phyloP scores from a whole-genome alignment of 1,140 invertebrate species.

The Lineus longissimus region DNA sequence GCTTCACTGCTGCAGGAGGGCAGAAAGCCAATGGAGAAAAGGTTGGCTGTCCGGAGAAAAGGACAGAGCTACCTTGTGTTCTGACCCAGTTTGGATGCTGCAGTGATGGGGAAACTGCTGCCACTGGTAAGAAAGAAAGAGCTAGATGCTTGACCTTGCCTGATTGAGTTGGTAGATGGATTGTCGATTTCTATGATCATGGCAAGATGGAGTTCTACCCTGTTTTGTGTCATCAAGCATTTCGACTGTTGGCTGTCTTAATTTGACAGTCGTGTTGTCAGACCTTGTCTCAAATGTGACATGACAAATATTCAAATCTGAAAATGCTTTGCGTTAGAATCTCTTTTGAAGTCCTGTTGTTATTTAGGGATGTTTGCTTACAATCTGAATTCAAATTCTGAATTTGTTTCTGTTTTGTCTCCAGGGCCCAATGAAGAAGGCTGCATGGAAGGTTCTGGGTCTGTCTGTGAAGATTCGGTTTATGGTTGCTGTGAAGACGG shows the following conservation, averaged over 20 bases:
- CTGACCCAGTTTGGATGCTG: constrained; percentile 88
- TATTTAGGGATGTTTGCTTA: too few relatives aligned
- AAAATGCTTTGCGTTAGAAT: too few relatives aligned
- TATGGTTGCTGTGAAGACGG: constrained; percentile 16
- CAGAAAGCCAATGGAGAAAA: constrained; percentile 49
- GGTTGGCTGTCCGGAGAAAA: too few relatives aligned
- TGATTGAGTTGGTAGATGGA: too few relatives aligned
- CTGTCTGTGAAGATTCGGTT: constrained; percentile 17
- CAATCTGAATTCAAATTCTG: too few relatives aligned
- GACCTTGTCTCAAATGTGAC: too few relatives aligned
- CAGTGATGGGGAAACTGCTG: constrained; percentile 76
- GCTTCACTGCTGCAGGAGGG: constrained; percentile 56
- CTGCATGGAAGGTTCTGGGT: constrained; percentile 60
- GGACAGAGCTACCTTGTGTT: neutral
- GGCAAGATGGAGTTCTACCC: constrained; percentile 29
- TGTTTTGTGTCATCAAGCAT: constrained; percentile 41
- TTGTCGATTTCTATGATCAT: too few relatives aligned
- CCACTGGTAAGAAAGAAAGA: constrained; percentile 64
- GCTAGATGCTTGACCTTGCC: too few relatives aligned
- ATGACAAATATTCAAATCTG: too few relatives aligned
- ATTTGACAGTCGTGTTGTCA: too few relatives aligned
- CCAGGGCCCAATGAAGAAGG: constrained; percentile 57
- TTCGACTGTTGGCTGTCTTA: constrained; percentile 44
- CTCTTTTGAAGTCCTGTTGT: too few relatives aligned
- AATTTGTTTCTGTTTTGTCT: constrained; percentile 38